phyloP scores from a whole-genome alignment of 2,888 invertebrate genomes.

The Trichogramma dendrolimi region DNA sequence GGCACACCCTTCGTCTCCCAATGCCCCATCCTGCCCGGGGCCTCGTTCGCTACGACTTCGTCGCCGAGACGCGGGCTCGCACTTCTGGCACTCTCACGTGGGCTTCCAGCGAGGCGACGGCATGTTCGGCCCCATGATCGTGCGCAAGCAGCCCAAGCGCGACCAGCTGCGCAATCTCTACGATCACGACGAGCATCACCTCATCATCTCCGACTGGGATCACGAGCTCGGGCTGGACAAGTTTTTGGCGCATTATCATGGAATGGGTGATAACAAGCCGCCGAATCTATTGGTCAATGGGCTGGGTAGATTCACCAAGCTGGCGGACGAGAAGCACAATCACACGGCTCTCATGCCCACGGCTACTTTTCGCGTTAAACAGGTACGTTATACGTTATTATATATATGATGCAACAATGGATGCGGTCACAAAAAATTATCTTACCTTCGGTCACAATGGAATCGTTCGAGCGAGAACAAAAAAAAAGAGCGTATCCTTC shows the following conservation, averaged over 20 bases:
- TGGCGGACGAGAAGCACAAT: constrained; percentile 19
- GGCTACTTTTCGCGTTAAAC: constrained; percentile 64
- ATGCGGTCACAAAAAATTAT: no score
- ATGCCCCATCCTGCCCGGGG: constrained; percentile 74
- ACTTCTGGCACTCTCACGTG: constrained; percentile 80
- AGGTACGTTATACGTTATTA: constrained; percentile 52
- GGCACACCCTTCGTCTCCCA: constrained; percentile 83
- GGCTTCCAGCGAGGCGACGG: constrained; percentile 85
- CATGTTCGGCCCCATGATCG: constrained; percentile 73
- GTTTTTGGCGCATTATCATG: constrained; percentile 82
- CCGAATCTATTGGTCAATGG: constrained; percentile 79
- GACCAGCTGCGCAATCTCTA: constrained; percentile 67
- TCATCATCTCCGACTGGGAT: constrained; percentile 80
- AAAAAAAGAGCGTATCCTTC: no score
- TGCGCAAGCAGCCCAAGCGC: constrained; percentile 63
- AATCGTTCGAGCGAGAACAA: no score
- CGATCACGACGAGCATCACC: constrained; percentile 76
- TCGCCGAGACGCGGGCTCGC: constrained; percentile 74
- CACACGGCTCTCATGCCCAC: constrained; percentile 57
- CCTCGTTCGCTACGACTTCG: constrained; percentile 73
- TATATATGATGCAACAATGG: no score
- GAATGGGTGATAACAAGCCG: constrained; percentile 77
- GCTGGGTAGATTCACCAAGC: constrained; percentile 60
- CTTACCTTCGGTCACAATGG: no score
- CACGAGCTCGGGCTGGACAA: constrained; percentile 67